phyloP scores from a whole-genome alignment of 2,797 vertebrate genomes.

The Bradypus variegatus region DNA sequence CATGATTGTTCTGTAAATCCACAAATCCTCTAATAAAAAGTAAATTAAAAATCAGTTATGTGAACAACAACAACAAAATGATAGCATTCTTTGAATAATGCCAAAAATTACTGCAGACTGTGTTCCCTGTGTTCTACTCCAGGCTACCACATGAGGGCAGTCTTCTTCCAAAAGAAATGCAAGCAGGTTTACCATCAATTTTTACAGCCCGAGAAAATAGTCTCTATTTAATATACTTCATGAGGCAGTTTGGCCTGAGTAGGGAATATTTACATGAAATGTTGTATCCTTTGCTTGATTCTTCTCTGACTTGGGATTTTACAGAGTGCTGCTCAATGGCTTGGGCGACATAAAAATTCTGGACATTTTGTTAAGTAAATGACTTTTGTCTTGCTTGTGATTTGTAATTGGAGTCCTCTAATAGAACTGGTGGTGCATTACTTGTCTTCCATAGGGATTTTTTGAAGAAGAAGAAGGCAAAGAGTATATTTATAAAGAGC shows the following conservation, averaged over 20 bases:
- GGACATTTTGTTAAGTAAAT: neutral
- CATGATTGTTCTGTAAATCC: too few species aligned
- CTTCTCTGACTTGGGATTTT: conserved; percentile 23
- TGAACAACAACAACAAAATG: neutral
- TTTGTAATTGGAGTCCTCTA: conserved; percentile 47
- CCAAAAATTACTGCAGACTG: neutral
- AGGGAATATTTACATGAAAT: neutral
- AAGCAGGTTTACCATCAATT: neutral
- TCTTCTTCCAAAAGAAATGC: conserved; percentile 37
- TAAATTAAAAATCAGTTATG: too few species aligned
- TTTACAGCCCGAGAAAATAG: neutral
- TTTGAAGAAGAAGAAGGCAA: conserved; percentile 99
- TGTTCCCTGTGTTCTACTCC: conserved; percentile 19
- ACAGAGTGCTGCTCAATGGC: neutral
- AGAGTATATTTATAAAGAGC: conserved; percentile 99
- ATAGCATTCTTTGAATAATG: neutral
- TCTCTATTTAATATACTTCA: neutral
- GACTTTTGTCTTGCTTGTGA: conserved; percentile 10
- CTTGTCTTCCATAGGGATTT: conserved; percentile 83
- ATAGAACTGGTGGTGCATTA: conserved; percentile 56
- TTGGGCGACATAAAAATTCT: neutral
- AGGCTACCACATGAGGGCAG: conserved; percentile 58
- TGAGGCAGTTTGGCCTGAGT: neutral
- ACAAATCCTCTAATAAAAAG: too few species aligned
- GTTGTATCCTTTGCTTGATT: neutral